Base-by-base conservation (phyloP, 2,888 invertebrate species). In the Acanthosepion pharaonis region DNA sequence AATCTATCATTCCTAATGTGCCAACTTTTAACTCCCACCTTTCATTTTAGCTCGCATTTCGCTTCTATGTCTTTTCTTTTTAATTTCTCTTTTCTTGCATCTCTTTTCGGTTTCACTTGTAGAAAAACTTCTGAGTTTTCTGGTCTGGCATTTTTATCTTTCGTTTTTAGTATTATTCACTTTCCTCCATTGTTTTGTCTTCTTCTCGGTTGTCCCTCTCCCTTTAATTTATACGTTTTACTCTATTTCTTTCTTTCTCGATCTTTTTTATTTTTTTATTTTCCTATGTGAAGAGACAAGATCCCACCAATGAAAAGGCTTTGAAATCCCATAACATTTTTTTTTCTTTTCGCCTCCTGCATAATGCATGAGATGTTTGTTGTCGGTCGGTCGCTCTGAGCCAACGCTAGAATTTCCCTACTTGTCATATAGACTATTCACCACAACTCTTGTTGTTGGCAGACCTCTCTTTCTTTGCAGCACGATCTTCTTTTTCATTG, bases 271-370 rank as follows among this genome's bases (percentile, higher is more conserved):
- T 8, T 78, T 15, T n/a, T n/a, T n/a, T 9, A 1, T 28, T 78
- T 78, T 78, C 11, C n/a, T 78, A 4, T 78, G 78, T 78, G n/a
- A 23, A 78, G 78, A 78, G 78, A 78, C 78, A 78, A 11, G 78
- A 78, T 78, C 78, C 78, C 78, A 78, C 78, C 78, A 78, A 78
- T 78, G n/a, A 78, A 78, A 78, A n/a, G 78, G 33, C n/a, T 78
- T 78, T 78, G 15, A n/a, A 78, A 78, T n/a, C 78, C 33, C 78
- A 78, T 78, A 78, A 78, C 78, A 78, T 78, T 78, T 78, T 78
- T 78, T 78, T 78, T 78, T 28, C 6, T 33, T n/a, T 78, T n/a
- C n/a, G 78, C 78, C 15, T n/a, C n/a, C 78, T 78, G 78, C n/a
- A 78, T 78, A 78, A 78, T 78, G 78, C 78, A 78, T 78, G n/a